phyloP scores from a whole-genome alignment of 2,113 vertebrate species.

The Microcebus ravelobensis region DNA sequence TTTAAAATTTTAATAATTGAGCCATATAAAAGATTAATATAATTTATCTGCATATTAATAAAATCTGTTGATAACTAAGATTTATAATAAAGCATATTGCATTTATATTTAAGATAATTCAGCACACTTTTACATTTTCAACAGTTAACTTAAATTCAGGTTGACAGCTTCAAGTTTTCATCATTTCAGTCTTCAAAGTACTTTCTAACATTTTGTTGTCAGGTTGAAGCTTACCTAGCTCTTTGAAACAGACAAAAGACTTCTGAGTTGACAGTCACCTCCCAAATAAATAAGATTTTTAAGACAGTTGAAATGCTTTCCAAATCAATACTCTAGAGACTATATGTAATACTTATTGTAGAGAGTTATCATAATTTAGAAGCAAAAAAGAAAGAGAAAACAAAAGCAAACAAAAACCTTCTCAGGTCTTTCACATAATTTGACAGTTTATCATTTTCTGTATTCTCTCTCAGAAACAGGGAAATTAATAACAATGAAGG shows the following conservation, averaged over 20 bases:
- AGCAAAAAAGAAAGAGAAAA: not conserved
- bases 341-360: not conserved
- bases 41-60: slow-evolving; percentile 64
- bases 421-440: not conserved
- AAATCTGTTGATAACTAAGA: slow-evolving; percentile 62
- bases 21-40: slow-evolving; percentile 52
- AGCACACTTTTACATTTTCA: slow-evolving; percentile 41
- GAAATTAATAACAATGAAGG: slow-evolving; percentile 4
- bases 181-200: slow-evolving; percentile 64
- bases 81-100: slow-evolving; percentile 59
- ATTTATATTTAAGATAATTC: slow-evolving; percentile 52
- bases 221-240: slow-evolving; percentile 48
- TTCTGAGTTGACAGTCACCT: slow-evolving; percentile 52
- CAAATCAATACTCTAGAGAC: not conserved
- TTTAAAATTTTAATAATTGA: slow-evolving; percentile 50
- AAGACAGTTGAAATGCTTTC: slow-evolving; percentile 57
- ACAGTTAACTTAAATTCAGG: slow-evolving; percentile 57
- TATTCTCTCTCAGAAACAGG: not conserved
- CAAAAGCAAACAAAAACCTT: not conserved
- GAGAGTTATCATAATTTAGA: slow-evolving; percentile 64
- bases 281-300: slow-evolving; percentile 36
- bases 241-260: slow-evolving; percentile 72
- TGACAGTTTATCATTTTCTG: not conserved
- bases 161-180: slow-evolving; percentile 66
- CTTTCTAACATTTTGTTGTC: slow-evolving; percentile 57